Evolutionary conservation across 2,113 vertebrate genomes (phyloP), one percentile per base, ranked within the genome.

Genomic region (Marmota flaviventris): DNA sequence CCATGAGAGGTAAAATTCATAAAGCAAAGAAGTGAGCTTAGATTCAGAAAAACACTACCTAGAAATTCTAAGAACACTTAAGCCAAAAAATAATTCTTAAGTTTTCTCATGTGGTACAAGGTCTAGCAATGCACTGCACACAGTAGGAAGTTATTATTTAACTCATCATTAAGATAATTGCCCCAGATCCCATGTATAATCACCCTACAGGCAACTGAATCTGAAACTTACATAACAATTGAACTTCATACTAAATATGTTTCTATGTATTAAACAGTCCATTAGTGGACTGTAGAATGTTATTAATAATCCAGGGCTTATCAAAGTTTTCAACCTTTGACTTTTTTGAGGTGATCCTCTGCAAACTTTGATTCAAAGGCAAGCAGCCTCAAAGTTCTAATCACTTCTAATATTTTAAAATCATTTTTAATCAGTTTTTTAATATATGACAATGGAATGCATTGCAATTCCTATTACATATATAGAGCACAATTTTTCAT

Each of bases 51-150:
- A 88, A 91, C 39, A 93, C 39, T 53, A 88, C 27, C 8, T 81
- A 92, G 76, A 79, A 63, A 45, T 85, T 39, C 32, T 83, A 82
- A 94, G 67, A 70, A 65, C 14, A 45, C 86, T 87, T 93, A 72
- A 63, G 56, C 24, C 22, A 89, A 93, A 96, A 96, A 93, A 84
- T 39, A 91, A 95, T 84, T 85, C 32, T 81, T 84, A 88, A 58
- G 2, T 48, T 85, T 79, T 51, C 29, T 56, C 27, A 16, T 67
- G 67, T 73, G 6, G 45, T 84, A 13, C 45, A 67, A 51, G 91
- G 63, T 18, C 42, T 77, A 73, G 58, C 9, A 58, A 83, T 9
- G 4, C 34, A 78, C 61, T 65, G 32, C 5, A 51, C 10, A 73
- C 61, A 51, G 32, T 20, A 78, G 77, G 75, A 93, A 90, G 83